Evolutionary conservation across 2,797 vertebrate genomes (phyloP).

Genomic region (Gymnocypris eckloni): DNA sequence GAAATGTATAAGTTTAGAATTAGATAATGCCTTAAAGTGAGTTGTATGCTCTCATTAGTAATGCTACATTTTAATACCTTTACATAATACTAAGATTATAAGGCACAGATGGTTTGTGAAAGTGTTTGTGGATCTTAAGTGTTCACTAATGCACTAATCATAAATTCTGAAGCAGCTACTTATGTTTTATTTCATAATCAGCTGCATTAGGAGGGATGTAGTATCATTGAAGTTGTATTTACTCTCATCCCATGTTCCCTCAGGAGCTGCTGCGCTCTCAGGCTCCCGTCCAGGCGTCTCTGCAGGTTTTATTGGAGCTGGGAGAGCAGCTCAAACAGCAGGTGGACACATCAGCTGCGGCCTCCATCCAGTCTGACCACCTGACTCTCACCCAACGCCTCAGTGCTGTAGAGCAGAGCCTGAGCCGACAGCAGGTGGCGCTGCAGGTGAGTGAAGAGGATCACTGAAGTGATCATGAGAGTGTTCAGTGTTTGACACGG

Average conservation of each 20-base stretch:
- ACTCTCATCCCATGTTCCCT: not conserved
- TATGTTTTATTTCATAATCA: not conserved
- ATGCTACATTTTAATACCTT: not conserved
- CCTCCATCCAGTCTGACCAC: slow-evolving; percentile 88
- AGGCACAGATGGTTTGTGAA: not conserved
- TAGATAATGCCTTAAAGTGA: no score
- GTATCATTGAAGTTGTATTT: not conserved
- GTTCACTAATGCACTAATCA: not conserved
- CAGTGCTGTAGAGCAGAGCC: slow-evolving; percentile 81
- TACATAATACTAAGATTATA: not conserved
- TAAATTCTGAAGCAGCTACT: not conserved
- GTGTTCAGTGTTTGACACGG: not conserved
- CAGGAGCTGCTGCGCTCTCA: slow-evolving; percentile 86
- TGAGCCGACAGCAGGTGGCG: slow-evolving; percentile 85
- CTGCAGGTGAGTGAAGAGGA: slow-evolving; percentile 84
- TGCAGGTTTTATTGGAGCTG: slow-evolving; percentile 85
- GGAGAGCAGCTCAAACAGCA: slow-evolving; percentile 92
- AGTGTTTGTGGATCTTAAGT: not conserved
- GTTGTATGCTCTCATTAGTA: not conserved
- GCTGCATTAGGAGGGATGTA: not conserved
- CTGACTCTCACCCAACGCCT: slow-evolving; percentile 85
- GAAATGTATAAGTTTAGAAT: not conserved
- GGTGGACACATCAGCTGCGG: slow-evolving; percentile 87
- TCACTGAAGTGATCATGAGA: not conserved
- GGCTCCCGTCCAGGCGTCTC: slow-evolving; percentile 79